phyloP scores from a whole-genome alignment of 2,797 vertebrate species.

The Myoxocephalus aenaeus region DNA sequence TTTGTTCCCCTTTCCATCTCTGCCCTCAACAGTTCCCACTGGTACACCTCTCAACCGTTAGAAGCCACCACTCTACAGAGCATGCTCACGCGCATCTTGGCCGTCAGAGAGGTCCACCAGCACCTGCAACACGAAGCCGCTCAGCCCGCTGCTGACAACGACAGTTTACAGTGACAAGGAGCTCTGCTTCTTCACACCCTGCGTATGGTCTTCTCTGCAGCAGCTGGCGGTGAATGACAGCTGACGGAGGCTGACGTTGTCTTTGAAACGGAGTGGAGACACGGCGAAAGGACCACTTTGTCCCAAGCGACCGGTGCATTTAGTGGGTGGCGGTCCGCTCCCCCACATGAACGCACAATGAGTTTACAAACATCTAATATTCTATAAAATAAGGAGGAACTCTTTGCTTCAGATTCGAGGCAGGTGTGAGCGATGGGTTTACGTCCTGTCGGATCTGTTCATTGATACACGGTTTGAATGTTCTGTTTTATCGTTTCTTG shows the following conservation, averaged over 20 bases:
- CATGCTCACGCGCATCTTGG: constrained; percentile 95
- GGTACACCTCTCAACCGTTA: constrained; percentile 92
- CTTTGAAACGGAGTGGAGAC: neutral
- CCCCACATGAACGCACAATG: constrained; percentile 9
- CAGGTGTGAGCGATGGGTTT: neutral
- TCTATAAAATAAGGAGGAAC: constrained; percentile 13
- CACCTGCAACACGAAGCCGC: constrained; percentile 80
- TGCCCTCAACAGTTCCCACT: constrained; percentile 89
- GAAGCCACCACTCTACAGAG: constrained; percentile 91
- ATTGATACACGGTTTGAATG: neutral
- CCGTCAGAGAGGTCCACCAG: constrained; percentile 92
- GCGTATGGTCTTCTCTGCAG: neutral
- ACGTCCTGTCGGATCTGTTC: neutral
- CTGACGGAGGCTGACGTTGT: neutral
- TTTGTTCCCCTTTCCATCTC: constrained; percentile 66
- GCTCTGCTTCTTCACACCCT: neutral
- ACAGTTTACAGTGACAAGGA: constrained; percentile 57
- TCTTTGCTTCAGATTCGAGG: neutral
- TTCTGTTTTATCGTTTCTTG: neutral
- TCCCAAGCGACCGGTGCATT: constrained; percentile 17
- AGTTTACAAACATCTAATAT: constrained; percentile 35
- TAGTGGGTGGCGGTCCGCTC: constrained; percentile 10
- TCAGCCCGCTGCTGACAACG: constrained; percentile 7
- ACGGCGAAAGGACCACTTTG: neutral
- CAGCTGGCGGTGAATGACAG: neutral